Percentiles rank a stretch among this genome's conserved stretches.
Evolutionary conservation across 1,140 invertebrate species (phyloP).

Genomic region (Diplogasteroides magnus): DNA sequence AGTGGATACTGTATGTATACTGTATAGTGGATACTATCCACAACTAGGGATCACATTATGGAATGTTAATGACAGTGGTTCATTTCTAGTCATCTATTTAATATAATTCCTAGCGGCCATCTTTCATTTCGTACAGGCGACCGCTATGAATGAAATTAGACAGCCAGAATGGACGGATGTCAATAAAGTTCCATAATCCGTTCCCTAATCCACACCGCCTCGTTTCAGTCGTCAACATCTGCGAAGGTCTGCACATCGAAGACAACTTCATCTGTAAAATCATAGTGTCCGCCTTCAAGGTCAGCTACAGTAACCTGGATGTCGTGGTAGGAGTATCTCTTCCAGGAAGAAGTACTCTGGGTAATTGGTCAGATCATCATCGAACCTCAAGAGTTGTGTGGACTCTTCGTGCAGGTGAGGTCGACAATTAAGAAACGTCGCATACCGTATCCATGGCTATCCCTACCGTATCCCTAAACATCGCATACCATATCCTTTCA

Average conservation of each 20-base stretch:
- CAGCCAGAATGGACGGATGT: too few species aligned
- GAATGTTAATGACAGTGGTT: too few species aligned
- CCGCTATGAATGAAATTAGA: too few species aligned
- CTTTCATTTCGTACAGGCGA: too few species aligned
- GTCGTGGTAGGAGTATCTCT: slow-evolving; percentile 19
- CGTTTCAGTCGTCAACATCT: slow-evolving; percentile 21
- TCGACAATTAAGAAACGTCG: not conserved
- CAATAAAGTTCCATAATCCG: too few species aligned
- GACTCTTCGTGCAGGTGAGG: slow-evolving; percentile 29
- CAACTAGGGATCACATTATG: too few species aligned
- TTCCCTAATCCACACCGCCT: not conserved
- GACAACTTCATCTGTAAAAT: slow-evolving; percentile 38
- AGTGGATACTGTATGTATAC: too few species aligned
- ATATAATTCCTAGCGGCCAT: too few species aligned
- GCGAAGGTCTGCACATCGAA: slow-evolving; percentile 28
- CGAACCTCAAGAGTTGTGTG: slow-evolving; percentile 40
- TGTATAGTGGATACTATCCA: too few species aligned
- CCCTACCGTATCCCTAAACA: not conserved
- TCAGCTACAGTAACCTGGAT: too few species aligned
- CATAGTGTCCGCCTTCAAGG: slow-evolving; percentile 30
- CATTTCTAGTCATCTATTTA: too few species aligned
- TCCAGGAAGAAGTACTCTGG: slow-evolving; percentile 42
- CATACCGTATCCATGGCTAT: not conserved
- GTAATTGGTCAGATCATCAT: slow-evolving; percentile 36
- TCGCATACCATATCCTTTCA: not conserved